These are phyloP conservation scores for Muntiacus reevesi DNA, from an alignment of 2,113 vertebrate genomes.

Conservation along the genomic window DNA sequence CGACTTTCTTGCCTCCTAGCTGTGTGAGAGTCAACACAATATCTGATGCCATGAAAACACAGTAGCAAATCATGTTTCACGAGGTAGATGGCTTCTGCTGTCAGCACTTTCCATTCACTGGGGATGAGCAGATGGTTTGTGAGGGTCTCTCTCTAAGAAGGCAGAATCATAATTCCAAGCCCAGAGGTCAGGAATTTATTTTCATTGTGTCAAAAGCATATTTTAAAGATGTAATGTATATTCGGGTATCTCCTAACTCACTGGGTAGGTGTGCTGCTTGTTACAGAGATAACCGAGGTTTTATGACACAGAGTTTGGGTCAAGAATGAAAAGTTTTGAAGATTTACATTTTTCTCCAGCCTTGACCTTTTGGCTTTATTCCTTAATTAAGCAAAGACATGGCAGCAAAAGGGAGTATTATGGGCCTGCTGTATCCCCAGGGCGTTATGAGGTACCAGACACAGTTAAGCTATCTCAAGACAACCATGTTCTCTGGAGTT, in stretches of 20 bases:
- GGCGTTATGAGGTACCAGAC: conserved; percentile 82
- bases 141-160: background rate
- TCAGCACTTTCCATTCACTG: background rate
- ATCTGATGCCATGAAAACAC: background rate
- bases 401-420: conserved; percentile 83
- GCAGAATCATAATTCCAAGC: conserved; percentile 44
- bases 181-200: conserved; percentile 57
- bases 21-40: background rate
- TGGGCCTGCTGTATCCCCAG: conserved; percentile 80
- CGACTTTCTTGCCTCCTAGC: background rate
- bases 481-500: conserved; percentile 86
- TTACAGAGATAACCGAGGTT: conserved; percentile 63
- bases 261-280: conserved; percentile 42
- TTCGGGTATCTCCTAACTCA: conserved; percentile 48
- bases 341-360: conserved; percentile 84
- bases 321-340: conserved; percentile 81
- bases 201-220: conserved; percentile 61
- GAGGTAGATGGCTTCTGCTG: background rate
- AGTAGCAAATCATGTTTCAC: background rate
- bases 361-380: conserved; percentile 85
- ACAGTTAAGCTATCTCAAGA: conserved; percentile 88
- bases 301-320: conserved; percentile 80
- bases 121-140: background rate
- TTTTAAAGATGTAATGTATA: conserved; percentile 61
- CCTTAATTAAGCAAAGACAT: conserved; percentile 83